These are phyloP conservation scores for Diphyllodes magnificus DNA, from an alignment of 2,113 vertebrate genomes.

Conservation along the genomic window DNA sequence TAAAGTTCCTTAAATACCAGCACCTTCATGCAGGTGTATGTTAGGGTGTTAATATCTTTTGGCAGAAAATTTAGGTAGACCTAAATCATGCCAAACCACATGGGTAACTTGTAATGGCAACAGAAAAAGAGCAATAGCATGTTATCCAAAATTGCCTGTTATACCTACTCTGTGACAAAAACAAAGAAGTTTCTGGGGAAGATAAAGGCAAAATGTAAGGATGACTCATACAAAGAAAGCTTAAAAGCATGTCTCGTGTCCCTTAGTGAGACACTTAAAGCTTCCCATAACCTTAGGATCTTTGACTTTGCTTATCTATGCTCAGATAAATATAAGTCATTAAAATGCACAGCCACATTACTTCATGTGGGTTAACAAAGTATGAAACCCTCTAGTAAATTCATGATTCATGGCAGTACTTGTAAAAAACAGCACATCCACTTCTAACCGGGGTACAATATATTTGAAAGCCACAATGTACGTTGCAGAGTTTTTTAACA, in stretches of 20 bases:
- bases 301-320: not conserved
- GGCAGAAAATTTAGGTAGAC: not conserved
- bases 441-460: not conserved
- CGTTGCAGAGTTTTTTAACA: not conserved
- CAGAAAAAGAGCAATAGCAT: not conserved
- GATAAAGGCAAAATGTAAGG: not conserved
- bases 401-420: not conserved
- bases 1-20: not conserved
- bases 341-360: not conserved
- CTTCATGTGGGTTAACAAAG: not conserved
- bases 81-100: not conserved
- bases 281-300: not conserved
- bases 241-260: not conserved
- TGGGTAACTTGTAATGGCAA: not conserved
- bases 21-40: not conserved
- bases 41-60: not conserved
- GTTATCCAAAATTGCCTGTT: not conserved
- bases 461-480: not conserved
- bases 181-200: not conserved
- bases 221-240: not conserved
- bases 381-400: slow-evolving; percentile 19
- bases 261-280: not conserved
- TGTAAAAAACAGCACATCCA: not conserved
- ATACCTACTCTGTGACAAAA: not conserved
- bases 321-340: not conserved